Percentiles rank a stretch among this genome's conserved stretches.
Conservation (phyloP, 2,113 vertebrate species). For the Jacana jacana region DNA sequence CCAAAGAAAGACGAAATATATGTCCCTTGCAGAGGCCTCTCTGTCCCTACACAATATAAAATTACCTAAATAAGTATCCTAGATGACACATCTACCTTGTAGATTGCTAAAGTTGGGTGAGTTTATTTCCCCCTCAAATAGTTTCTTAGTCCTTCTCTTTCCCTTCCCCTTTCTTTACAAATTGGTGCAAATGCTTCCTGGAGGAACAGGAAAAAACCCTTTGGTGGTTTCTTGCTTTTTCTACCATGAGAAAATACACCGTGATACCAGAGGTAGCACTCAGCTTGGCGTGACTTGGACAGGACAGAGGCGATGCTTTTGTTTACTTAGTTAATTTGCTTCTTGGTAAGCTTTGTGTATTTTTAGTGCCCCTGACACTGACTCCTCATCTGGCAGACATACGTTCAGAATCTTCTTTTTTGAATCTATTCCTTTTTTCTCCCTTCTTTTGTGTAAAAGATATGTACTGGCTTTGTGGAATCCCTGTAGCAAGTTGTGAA, state of each 20-base stretch:
- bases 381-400: slow-evolving; percentile 4
- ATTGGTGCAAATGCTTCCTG: background rate
- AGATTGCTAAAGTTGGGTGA: background rate
- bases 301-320: background rate
- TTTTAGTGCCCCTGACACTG: slow-evolving; percentile 39
- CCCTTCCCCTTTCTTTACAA: background rate
- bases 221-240: background rate
- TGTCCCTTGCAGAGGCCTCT: background rate
- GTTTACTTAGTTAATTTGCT: slow-evolving; percentile 63
- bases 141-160: background rate
- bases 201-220: background rate
- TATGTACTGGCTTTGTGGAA: slow-evolving; percentile 74
- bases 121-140: accelerated
- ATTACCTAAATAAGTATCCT: background rate
- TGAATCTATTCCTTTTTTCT: slow-evolving; percentile 26
- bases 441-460: slow-evolving; percentile 64
- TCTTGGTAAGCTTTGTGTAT: slow-evolving; percentile 29
- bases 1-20: background rate
- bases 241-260: background rate
- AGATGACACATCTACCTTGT: background rate
- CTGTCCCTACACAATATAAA: background rate
- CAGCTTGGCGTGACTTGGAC: background rate
- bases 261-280: background rate
- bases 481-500: slow-evolving; percentile 79
- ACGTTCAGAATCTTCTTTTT: slow-evolving; percentile 26